Base-by-base conservation (phyloP, 1,140 invertebrate species). In the Megalopta genalis region DNA sequence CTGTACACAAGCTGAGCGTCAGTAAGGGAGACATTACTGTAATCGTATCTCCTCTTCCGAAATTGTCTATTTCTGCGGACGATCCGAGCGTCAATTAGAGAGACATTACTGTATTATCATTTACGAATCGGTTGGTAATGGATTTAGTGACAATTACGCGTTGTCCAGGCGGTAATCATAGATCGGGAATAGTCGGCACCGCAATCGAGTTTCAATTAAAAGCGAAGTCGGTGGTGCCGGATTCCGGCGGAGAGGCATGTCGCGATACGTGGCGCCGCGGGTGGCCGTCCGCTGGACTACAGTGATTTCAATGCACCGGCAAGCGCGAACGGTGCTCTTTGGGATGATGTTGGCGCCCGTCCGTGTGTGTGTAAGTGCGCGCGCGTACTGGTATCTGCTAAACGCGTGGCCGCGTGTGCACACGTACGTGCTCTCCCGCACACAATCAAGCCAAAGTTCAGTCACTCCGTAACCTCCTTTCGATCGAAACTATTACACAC, bases 401-500 rank as follows among this genome's bases (percentile, higher is more conserved):
- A 85, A 82, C 72, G 77, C 74, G 77, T 23, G 52, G 54, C 54
- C 27, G 77, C 57, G 81, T 79, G 80, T 74, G 78, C 73, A 54
- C 49, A 69, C 73, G 78, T 71, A 73, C 42, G 73, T 75, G 80
- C 72, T 80, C 67, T 60, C 80, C 64, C 88, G 83, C 86, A 87
- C 88, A 89, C 90, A 69, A 87, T 85, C 63, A 87, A 88, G 83
- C 81, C 86, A 93, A 91, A 93, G 92, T 93, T 93, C 92, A 93
- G 88, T 93, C 92, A 93, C 92, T 93, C 89, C 88, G 90, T 93
- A 93, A 92, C 92, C 92, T 93, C 92, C 92, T 93, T 93, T 93
- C 92, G 88, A 93, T 93, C 91, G 91, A 93, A 93, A 93, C 92
- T 93, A 93, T 93, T 93, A 93, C 92, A 92, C 91, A 92, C 90